Conservation (phyloP, 2,888 invertebrate genomes). For the Ernsta delagoae region DNA sequence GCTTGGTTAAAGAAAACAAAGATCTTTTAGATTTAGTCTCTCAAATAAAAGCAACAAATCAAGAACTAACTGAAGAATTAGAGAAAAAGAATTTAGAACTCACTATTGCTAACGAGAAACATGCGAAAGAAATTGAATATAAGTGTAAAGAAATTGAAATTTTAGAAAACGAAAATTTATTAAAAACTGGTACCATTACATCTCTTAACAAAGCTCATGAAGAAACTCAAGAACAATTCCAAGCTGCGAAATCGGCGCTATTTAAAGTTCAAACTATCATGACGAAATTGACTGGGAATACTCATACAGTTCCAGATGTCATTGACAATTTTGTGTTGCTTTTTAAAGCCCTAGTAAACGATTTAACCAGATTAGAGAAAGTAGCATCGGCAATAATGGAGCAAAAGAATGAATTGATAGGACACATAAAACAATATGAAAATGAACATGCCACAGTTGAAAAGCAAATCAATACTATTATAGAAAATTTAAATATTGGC, state of each 20-base stretch:
- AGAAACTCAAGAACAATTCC: conserved; percentile 50
- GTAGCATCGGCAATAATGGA: conserved; percentile 43
- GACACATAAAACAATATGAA: conserved; percentile 16
- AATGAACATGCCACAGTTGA: conserved; percentile 12
- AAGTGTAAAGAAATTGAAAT: conserved; percentile 46
- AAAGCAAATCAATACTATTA: conserved; percentile 21
- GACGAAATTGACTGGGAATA: conserved; percentile 52
- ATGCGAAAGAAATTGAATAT: conserved; percentile 47
- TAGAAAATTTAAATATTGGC: conserved; percentile 11
- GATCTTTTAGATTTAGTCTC: conserved; percentile 30
- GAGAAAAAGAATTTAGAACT: conserved; percentile 47
- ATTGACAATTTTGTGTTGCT: conserved; percentile 54
- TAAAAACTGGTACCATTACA: conserved; percentile 52
- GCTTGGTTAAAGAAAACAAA: conserved; percentile 47
- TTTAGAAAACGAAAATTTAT: conserved; percentile 50
- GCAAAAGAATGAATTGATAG: conserved; percentile 33
- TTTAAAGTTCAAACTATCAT: conserved; percentile 54
- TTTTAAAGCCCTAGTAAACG: conserved; percentile 51
- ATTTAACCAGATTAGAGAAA: conserved; percentile 53
- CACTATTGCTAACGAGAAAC: conserved; percentile 43
- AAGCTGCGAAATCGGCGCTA: conserved; percentile 51
- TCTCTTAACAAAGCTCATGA: conserved; percentile 48
- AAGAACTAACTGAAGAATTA: conserved; percentile 42
- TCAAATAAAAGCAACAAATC: conserved; percentile 27
- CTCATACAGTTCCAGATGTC: conserved; percentile 53